Conservation (phyloP, 2,888 invertebrate species). For the Heliconius ismenius region DNA sequence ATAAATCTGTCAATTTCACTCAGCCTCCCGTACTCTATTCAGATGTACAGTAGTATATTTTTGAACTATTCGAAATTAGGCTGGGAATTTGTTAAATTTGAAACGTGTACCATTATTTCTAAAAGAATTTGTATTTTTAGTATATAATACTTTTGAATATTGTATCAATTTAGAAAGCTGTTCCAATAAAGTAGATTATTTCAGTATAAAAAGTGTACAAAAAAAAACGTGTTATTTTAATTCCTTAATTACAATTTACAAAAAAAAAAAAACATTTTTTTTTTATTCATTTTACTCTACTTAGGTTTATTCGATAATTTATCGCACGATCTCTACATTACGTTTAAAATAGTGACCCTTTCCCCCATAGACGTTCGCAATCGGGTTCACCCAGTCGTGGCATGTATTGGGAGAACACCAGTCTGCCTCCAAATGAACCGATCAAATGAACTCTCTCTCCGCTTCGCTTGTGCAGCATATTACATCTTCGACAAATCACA, state of each 20-base stretch:
- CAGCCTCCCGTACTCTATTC: constrained; percentile 65
- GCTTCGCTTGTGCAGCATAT: constrained; percentile 58
- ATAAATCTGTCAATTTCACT: constrained; percentile 82
- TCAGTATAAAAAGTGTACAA: background rate
- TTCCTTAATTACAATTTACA: background rate
- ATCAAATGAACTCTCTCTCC: constrained; percentile 60
- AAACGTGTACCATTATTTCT: background rate
- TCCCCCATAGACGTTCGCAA: constrained; percentile 61
- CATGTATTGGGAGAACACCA: constrained; percentile 52
- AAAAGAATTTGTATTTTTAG: background rate
- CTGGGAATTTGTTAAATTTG: background rate
- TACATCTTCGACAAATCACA: constrained; percentile 56
- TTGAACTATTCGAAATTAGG: constrained; percentile 41
- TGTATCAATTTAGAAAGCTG: no score
- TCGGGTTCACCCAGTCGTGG: constrained; percentile 64
- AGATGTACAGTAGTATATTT: constrained; percentile 46
- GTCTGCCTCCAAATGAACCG: constrained; percentile 59
- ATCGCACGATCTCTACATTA: constrained; percentile 19
- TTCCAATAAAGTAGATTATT: background rate
- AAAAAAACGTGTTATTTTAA: background rate
- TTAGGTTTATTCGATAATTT: constrained; percentile 13
- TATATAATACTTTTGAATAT: background rate
- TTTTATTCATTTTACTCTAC: background rate
- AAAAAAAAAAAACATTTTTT: background rate
- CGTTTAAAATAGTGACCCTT: constrained; percentile 46